A percentile compares a stretch with the other conserved stretches of the same genome.
Evolutionary conservation across 2,797 vertebrate genomes (phyloP).

Genomic region (Sandelia bainsii): DNA sequence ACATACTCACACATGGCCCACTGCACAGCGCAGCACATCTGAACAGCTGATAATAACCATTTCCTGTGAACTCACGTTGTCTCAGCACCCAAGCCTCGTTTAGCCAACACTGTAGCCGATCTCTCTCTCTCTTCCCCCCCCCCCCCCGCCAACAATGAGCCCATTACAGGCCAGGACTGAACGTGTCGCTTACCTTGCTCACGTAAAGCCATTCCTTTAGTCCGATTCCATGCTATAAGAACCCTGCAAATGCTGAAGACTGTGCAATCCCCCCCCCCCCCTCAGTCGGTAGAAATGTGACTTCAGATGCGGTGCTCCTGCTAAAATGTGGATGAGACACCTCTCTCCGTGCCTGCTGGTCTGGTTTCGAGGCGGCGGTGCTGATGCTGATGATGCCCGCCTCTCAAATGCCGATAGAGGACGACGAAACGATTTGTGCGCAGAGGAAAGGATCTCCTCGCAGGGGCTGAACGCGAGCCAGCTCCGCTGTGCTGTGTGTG

Average conservation of each 20-base stretch:
- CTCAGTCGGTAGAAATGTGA: slow-evolving; percentile 39
- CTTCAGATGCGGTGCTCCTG: slow-evolving; percentile 56
- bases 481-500: slow-evolving; percentile 54
- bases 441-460: slow-evolving; percentile 52
- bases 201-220: slow-evolving; percentile 82
- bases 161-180: slow-evolving; percentile 67
- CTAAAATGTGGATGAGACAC: slow-evolving; percentile 55
- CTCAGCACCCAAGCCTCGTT: slow-evolving; percentile 50
- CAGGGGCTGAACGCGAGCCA: slow-evolving; percentile 40
- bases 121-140: not conserved
- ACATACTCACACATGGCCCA: slow-evolving; percentile 23
- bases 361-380: slow-evolving; percentile 68
- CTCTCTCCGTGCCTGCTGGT: slow-evolving; percentile 30
- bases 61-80: slow-evolving; percentile 69
- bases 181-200: slow-evolving; percentile 79
- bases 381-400: slow-evolving; percentile 70
- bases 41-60: slow-evolving; percentile 74
- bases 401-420: slow-evolving; percentile 71
- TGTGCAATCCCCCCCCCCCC: slow-evolving; percentile 56
- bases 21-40: slow-evolving; percentile 40
- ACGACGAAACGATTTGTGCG: slow-evolving; percentile 53
- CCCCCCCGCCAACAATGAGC: slow-evolving; percentile 15
- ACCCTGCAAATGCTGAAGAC: slow-evolving; percentile 66
- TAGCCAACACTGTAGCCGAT: slow-evolving; percentile 42
- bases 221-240: slow-evolving; percentile 74